A percentile compares a stretch with the other conserved stretches of the same genome.
Conservation (phyloP, 2,797 vertebrate species). For the Botia almorhae region DNA sequence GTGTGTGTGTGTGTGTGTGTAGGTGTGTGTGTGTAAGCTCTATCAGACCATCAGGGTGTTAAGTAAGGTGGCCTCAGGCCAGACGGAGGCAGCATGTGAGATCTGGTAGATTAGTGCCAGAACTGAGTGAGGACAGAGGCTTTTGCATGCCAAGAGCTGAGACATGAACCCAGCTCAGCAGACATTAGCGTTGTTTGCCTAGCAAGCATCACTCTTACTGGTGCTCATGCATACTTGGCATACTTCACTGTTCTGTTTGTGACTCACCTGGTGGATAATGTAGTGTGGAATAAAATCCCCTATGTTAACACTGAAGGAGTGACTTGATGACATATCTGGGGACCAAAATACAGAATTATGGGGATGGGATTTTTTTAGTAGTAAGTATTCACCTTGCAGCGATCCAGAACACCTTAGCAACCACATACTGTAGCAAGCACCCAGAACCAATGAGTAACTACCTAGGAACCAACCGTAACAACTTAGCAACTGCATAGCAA, state of each 20-base stretch:
- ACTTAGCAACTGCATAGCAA: too few relatives aligned
- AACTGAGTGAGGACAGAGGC: slow-evolving; percentile 30
- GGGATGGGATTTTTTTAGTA: too few relatives aligned
- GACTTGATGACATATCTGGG: too few relatives aligned
- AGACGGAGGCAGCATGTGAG: slow-evolving; percentile 52
- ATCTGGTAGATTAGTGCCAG: slow-evolving; percentile 40
- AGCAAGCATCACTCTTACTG: neutral
- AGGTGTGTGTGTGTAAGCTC: slow-evolving; percentile 26
- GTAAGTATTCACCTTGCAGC: too few relatives aligned
- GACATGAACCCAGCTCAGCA: slow-evolving; percentile 6
- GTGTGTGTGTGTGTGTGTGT: neutral
- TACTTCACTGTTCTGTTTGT: too few relatives aligned
- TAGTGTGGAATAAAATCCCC: neutral
- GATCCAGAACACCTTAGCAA: too few relatives aligned
- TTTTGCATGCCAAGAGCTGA: slow-evolving; percentile 20
- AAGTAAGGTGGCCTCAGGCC: slow-evolving; percentile 72
- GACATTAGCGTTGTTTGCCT: neutral
- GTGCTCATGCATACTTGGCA: neutral
- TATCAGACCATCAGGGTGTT: slow-evolving; percentile 69
- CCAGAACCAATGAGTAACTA: too few relatives aligned
- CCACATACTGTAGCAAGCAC: too few relatives aligned
- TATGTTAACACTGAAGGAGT: neutral
- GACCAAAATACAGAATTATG: too few relatives aligned
- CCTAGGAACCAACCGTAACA: too few relatives aligned
- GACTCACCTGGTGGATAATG: neutral